phyloP scores from a whole-genome alignment of 2,888 invertebrate species.

The Conomelus anceps region DNA sequence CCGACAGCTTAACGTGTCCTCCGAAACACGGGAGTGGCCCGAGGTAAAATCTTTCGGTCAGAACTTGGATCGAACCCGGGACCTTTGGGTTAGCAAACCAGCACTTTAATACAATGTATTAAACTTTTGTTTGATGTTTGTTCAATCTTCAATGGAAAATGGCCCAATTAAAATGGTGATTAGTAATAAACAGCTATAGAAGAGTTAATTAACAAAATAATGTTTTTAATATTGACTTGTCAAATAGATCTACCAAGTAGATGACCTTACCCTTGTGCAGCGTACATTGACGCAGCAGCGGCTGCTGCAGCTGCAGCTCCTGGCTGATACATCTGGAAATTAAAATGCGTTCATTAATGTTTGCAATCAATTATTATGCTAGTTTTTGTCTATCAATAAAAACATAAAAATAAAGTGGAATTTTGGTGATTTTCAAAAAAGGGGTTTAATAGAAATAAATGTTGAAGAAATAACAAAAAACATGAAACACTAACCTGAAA shows the following conservation, averaged over 20 bases:
- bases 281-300: constrained; percentile 48
- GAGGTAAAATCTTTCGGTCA: no score
- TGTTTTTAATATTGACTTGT: background rate
- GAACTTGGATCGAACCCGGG: no score
- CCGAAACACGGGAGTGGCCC: no score
- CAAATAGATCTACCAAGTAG: background rate
- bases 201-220: no score
- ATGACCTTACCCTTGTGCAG: constrained; percentile 47
- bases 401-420: background rate
- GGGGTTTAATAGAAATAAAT: background rate
- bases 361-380: background rate
- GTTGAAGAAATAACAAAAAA: background rate
- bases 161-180: no score
- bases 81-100: no score
- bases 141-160: no score
- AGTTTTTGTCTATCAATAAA: background rate
- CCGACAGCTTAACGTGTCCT: no score
- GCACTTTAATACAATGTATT: no score
- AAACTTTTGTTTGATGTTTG: no score
- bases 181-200: no score
- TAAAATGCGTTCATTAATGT: constrained; percentile 19
- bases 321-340: constrained; percentile 61
- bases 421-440: background rate
- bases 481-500: background rate
- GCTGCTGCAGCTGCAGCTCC: constrained; percentile 46